Conservation (phyloP, 2,888 invertebrate genomes). For the Dromius quadrimaculatus region DNA sequence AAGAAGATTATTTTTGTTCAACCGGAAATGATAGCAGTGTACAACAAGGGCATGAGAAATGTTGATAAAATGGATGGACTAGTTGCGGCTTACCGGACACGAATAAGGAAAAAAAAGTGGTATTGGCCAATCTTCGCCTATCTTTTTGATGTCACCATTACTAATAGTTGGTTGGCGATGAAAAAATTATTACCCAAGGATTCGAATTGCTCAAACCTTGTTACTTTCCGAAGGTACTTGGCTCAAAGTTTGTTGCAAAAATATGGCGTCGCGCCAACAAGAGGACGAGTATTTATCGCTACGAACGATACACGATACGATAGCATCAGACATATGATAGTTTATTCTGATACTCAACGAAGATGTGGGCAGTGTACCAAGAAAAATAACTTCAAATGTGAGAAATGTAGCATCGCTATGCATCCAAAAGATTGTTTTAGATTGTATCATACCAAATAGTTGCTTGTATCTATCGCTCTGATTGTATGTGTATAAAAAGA, state of each 20-base stretch:
- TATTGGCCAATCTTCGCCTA: conserved; percentile 33
- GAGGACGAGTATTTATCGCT: no score
- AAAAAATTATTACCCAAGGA: conserved; percentile 7
- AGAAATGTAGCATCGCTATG: conserved; percentile 30
- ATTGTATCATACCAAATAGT: conserved; percentile 19
- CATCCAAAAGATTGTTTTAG: conserved; percentile 49
- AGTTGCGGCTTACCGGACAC: conserved; percentile 18
- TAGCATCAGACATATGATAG: not conserved
- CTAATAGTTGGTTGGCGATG: conserved; percentile 14
- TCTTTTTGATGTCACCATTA: conserved; percentile 8
- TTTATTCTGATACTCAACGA: conserved; percentile 21
- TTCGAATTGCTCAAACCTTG: not conserved
- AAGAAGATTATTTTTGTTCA: conserved; percentile 1
- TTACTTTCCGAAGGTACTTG: not conserved
- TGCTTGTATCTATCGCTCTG: no score
- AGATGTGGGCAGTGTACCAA: conserved; percentile 23
- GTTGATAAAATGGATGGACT: conserved; percentile 26
- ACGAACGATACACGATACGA: not conserved
- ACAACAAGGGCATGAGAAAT: conserved; percentile 34
- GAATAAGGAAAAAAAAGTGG: conserved; percentile 36
- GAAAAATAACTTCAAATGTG: conserved; percentile 37
- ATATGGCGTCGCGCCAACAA: no score
- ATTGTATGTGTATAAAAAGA: no score
- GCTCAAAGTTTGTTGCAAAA: not conserved
- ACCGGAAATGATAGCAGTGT: conserved; percentile 16